Base-by-base conservation (phyloP, 2,113 vertebrate genomes). In the Gambusia holbrooki region DNA sequence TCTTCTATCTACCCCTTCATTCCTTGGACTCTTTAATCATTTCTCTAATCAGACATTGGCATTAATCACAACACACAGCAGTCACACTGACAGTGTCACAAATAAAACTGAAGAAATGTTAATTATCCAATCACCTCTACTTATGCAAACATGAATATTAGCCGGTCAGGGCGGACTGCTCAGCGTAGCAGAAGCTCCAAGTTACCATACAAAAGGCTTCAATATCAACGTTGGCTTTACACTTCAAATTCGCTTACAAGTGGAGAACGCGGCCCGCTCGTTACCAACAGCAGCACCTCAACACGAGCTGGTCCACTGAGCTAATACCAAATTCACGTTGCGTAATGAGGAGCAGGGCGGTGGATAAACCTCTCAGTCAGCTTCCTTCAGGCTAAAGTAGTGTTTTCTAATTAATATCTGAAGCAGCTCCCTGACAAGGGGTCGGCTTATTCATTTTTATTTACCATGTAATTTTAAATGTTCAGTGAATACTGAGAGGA, bases 101-200 rank as follows among this genome's bases (percentile, higher is more conserved):
- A 69, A 35, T 40, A 64, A 71, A 76, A 67, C 29, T 33, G 45
- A 48, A 62, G 66, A 63, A 84, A 69, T 82, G 65, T 71, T 80
- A 62, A 27, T 33, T 51, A 61, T 54, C 28, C 40, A 62, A 37
- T n/a, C 51, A 60, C 76, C 79, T 84, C 79, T 84, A 74, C 48
- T 79, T 75, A 61, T 81, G 62, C 62, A 86, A 90, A 87, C 83
- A 81, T 80, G 71, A 85, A 69, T 82, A 82, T 88, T 90, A 86
- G 82, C 83, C 80, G 80, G 75, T 83, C 84, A 2, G 15, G 4
- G 19, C 33, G 12, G 25, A 27, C 33, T 9, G 22, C 25, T 0
- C 37, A 14, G 12, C 4, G 2, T 27, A 13, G 8, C n/a, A 62
- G 19, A 28, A 62, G 27, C 66, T 73, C 64, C 72, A 61, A 61